These are phyloP conservation scores for Nettapus auritus DNA, from an alignment of 2,113 vertebrate species.

Conservation along the genomic window DNA sequence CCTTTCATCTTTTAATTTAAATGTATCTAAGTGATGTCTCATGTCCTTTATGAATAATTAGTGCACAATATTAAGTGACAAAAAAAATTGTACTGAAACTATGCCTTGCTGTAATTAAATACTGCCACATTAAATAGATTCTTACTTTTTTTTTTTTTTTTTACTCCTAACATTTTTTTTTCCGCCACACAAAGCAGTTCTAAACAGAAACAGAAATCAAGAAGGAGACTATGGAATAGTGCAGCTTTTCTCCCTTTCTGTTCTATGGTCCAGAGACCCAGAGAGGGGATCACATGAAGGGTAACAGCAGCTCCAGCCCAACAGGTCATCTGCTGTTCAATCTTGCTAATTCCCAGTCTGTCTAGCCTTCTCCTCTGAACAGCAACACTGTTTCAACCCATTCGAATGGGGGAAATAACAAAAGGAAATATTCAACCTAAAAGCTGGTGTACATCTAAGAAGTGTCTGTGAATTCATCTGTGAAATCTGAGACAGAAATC, in stretches of 20 bases:
- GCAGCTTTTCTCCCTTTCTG: background rate
- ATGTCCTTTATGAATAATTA: slow-evolving; percentile 48
- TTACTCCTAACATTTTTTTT: too few species aligned
- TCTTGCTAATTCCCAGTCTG: background rate
- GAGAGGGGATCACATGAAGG: rapidly evolving
- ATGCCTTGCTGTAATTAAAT: background rate
- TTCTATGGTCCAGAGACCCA: background rate
- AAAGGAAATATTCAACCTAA: background rate
- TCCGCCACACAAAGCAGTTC: background rate
- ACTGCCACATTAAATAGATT: background rate
- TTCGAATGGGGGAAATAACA: background rate
- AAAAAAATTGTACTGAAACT: slow-evolving; percentile 1
- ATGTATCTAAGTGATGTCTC: background rate
- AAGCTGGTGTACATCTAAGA: background rate
- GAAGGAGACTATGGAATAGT: background rate
- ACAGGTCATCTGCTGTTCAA: background rate
- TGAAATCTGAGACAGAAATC: background rate
- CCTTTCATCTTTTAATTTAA: slow-evolving; percentile 11
- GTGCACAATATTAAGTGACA: slow-evolving; percentile 1
- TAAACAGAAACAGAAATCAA: background rate
- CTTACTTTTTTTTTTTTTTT: background rate
- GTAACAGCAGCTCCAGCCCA: background rate
- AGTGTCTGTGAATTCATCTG: background rate
- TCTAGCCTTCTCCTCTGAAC: background rate
- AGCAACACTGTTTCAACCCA: rapidly evolving